Conservation (phyloP, 2,888 invertebrate genomes). For the Rhabditoides inermis region DNA sequence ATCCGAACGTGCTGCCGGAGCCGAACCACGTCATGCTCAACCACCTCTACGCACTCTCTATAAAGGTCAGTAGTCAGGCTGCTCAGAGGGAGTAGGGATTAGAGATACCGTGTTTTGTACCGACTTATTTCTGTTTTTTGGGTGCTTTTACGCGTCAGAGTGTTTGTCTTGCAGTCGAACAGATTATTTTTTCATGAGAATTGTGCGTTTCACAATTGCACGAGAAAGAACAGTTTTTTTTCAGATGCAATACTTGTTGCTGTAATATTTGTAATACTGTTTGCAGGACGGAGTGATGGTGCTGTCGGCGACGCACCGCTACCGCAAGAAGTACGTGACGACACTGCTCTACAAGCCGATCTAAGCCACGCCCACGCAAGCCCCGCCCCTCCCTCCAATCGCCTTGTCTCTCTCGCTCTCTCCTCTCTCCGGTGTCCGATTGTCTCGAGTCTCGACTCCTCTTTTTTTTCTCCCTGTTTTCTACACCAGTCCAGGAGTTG, state of each 20-base stretch:
- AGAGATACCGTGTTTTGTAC: conserved; percentile 15
- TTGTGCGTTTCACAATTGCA: not conserved
- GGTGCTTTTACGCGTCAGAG: too few species aligned
- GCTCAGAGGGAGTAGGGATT: conserved; percentile 37
- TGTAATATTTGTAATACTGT: not conserved
- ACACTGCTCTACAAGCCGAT: conserved; percentile 96
- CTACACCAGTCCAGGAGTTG: too few species aligned
- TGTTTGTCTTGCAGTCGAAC: too few species aligned
- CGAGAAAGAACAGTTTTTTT: not conserved
- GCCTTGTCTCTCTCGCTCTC: too few species aligned
- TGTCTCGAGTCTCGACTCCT: too few species aligned
- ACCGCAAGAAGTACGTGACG: conserved; percentile 97
- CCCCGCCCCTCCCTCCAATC: too few species aligned
- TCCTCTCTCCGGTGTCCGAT: too few species aligned
- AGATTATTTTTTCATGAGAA: too few species aligned
- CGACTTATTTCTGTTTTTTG: too few species aligned
- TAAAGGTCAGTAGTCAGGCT: conserved; percentile 66
- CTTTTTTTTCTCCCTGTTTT: too few species aligned
- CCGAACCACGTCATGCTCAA: conserved; percentile 94
- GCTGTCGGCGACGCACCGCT: conserved; percentile 89
- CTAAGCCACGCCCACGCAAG: too few species aligned
- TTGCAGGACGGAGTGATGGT: conserved; percentile 99
- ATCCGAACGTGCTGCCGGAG: conserved; percentile 91
- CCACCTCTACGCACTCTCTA: conserved; percentile 95
- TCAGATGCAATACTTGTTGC: not conserved